phyloP scores from a whole-genome alignment of 2,888 invertebrate species.

The Rhagium mordax region DNA sequence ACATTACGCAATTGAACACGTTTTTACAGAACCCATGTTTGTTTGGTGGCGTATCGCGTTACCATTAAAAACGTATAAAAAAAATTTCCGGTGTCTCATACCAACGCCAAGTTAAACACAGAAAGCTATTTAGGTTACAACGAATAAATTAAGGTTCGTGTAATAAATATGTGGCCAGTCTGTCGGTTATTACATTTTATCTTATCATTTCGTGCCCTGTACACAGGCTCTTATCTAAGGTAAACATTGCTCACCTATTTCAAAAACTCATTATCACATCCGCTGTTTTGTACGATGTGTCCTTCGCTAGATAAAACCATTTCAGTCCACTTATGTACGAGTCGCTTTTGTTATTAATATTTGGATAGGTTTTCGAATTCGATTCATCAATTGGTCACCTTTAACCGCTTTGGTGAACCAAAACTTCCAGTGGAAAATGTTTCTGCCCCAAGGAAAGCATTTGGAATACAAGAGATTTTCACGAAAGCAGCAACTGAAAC shows the following conservation, averaged over 20 bases:
- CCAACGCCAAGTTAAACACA: constrained; percentile 21
- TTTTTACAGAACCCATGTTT: constrained; percentile 6
- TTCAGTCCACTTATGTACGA: no score
- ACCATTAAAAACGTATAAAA: constrained; percentile 15
- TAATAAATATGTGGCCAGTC: constrained; percentile 57
- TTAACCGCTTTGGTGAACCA: no score
- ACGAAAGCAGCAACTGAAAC: no score
- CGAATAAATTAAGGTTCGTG: constrained; percentile 42
- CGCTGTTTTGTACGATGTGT: constrained; percentile 39
- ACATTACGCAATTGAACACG: no score
- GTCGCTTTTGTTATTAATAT: background rate
- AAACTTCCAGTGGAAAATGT: no score
- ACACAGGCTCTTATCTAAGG: constrained; percentile 60
- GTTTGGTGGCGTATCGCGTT: background rate
- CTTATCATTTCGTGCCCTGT: constrained; percentile 60
- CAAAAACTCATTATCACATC: constrained; percentile 51
- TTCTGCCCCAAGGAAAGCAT: no score
- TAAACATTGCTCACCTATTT: constrained; percentile 63
- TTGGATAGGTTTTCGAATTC: no score
- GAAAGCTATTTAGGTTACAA: constrained; percentile 45
- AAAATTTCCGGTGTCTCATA: constrained; percentile 25
- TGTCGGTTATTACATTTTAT: constrained; percentile 59
- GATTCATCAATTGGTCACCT: no score
- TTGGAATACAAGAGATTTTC: no score
- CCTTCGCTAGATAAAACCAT: background rate